Base-by-base conservation (phyloP, 2,113 vertebrate genomes). In the Nerophis ophidion region DNA sequence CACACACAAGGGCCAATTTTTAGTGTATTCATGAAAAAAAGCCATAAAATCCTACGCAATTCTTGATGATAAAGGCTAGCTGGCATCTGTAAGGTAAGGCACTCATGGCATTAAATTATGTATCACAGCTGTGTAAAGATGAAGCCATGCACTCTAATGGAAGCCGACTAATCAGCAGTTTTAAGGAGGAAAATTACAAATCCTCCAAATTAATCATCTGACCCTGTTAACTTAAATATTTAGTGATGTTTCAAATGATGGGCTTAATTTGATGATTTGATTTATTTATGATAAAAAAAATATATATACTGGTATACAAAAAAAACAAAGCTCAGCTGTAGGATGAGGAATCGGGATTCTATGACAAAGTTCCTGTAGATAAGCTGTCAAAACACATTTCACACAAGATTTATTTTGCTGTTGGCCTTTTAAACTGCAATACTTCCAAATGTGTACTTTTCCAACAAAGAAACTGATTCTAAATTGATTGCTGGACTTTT, bases 61-160 rank as follows among this genome's bases (percentile, higher is more conserved):
- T 26, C 26, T 26, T 26, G 26, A 26, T 26, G 26, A 26, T 26
- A 26, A 26, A 26, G 64, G 53, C 66, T 77, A n/a, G 15, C 74
- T 83, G 79, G 82, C 79, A 83, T 76, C 82, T 82, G 81, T 78
- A 83, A 85, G 81, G 72, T 82, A 77, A 82, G 66, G 69, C 72
- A 77, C n/a, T n/a, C n/a, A n/a, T n/a, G n/a, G n/a, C n/a, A n/a
- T 79, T 76, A 82, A 86, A 79, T 85, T 82, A 85, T 82, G 86
- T 82, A 85, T 88, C 81, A 65, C 77, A 78, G 80, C 71, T 77
- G 84, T 79, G 60, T 86, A 82, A 86, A 84, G 86, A 86, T 72
- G 68, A 76, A 79, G 72, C 75, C 78, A 12, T 9, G 40, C 40
- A 74, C 82, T 68, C 74, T 84, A 85, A 88, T 83, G 77, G 81